Base-by-base conservation (phyloP, 2,113 vertebrate species). In the Scytalopus superciliaris region DNA sequence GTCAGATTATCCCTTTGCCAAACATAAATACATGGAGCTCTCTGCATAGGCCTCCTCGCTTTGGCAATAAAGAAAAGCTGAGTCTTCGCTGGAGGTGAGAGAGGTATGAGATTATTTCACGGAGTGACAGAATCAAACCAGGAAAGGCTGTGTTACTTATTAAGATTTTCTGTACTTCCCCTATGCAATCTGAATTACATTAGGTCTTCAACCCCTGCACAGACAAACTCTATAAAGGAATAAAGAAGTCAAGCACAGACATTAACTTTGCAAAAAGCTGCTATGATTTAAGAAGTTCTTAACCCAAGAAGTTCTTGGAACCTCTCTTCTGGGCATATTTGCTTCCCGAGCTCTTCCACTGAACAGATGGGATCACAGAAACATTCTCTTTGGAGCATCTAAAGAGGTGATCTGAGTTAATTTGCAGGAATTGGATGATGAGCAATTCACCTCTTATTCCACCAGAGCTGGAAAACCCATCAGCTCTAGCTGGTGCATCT, bases 331-430 rank as follows among this genome's bases (percentile, higher is more conserved):
- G 76, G 73, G 64, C 22, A 60, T 64, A 44, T 22, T 89, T 74
- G 7, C 30, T 94, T 93, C 39, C 80, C 39, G 81, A 86, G 44
- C 33, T 92, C 27, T 94, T 88, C 60, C 67, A 55, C 39, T 81
- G 73, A 95, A 74, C 84, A 94, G 68, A 91, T 84, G 86, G 80
- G 27, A 93, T 84, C 64, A 81, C 47, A 84, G 47, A 75, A 84
- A 27, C 22, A 56, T 89, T 93, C 64, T 81, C 76, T 84, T 75
- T 81, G 62, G 42, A 95, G 39, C 24, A 64, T 28, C 83, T 93
- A 50, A 70, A 49, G 80, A 92, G 60, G 60, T 64, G 84, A 91
- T 70, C 47, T 39, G 35, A 90, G 45, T 78, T 88, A 93, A 84
- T 92, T 93, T 94, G 73, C 30, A 44, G 81, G 80, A 70, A 64